Evolutionary conservation across 35 echinoderm and acorn worm species (phyloP), one percentile per base, ranked within the genome.

Genomic region (Hemicentrotus pulcherrimus): DNA sequence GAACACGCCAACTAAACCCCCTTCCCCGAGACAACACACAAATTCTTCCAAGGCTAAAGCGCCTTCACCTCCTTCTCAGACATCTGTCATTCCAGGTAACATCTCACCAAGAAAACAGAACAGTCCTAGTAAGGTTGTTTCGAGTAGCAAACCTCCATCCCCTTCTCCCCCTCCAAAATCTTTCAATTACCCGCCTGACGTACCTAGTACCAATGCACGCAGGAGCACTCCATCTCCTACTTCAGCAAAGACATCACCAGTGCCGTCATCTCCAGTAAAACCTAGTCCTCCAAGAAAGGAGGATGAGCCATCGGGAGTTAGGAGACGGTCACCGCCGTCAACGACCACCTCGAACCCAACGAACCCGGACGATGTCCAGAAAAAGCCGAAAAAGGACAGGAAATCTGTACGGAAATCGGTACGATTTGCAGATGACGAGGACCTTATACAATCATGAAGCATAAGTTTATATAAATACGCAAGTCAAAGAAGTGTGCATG

Each of bases 401-500:
- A 95, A 95, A 95, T 92, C 95, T 5, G 95, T 95, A 16, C 47
- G 95, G 41, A 95, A 95, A 95, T 92, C 95, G 14, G 95, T 95
- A 16, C 47, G 95, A 41, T 95, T 95, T 46, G 89, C 88, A 9
- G 95, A 92, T 41, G 89, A 92, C 32, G n/a, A 88, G 10, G 89
- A 92, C 88, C 22, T 92, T 24, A 95, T 95, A 12, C 28, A 32
- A n/a, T n/a, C n/a, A 95, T 89, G 95, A 65, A 16, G 31, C 19
- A 95, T 89, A 58, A 45, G 52, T 7, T 28, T 28, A 55, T 55
- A 15, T 2, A 55, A 55, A 55, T 55, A 55, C 15, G 15, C 35
- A 12, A 14, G 8, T 55, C 9, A 55, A 55, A 11, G 15, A 15
- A 55, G 4, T 78, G 18, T 24, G 24, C 18, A 78, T 78, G 65